Base-by-base conservation (phyloP, 1,140 invertebrate genomes). In the Pristionchus pacificus region DNA sequence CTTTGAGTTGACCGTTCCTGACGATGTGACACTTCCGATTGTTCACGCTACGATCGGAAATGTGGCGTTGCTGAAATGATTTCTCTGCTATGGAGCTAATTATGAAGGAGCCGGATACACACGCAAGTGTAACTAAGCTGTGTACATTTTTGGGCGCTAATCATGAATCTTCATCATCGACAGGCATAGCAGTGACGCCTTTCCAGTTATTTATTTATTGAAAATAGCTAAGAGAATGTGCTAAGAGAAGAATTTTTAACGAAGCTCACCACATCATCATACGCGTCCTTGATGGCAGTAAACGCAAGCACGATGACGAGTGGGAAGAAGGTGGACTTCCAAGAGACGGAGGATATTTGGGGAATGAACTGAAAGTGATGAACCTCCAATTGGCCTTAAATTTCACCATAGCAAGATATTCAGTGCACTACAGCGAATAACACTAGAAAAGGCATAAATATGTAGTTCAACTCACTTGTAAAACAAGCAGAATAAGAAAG, bases 211-310 rank as follows among this genome's bases (percentile, higher is more conserved):
- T n/a, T n/a, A n/a, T n/a, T n/a, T 6, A 49, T 49, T 49, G 38
- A 10, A 49, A 49, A 49, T 6, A 49, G 6, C 6, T 10, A 49
- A 49, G 38, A 49, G 6, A 6, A 6, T 6, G 38, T 10, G 6
- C 38, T 10, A 49, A 49, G 6, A 49, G 19, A 10, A 19, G 38
- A 49, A 49, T 10, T 49, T 10, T 10, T 10, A 49, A 29, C 49
- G n/a, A 2, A 59, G 77, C 74, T 78, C 60, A 83, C 80, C 63
- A 93, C 93, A 86, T 99, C 96, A 89, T 99, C 96, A 84, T 96
- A 95, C 80, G 93, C 94, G 89, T 98, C 96, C 88, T 98, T 98
- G 77, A 95, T 89, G 74, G 94, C 95, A 79, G 94, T 97, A 77
- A 98, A 88, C 28, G 90, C 90, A 55, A 99, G 88, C 75, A 99